Evolutionary conservation across 2,888 invertebrate genomes (phyloP).

Genomic region (Nomada fucata): DNA sequence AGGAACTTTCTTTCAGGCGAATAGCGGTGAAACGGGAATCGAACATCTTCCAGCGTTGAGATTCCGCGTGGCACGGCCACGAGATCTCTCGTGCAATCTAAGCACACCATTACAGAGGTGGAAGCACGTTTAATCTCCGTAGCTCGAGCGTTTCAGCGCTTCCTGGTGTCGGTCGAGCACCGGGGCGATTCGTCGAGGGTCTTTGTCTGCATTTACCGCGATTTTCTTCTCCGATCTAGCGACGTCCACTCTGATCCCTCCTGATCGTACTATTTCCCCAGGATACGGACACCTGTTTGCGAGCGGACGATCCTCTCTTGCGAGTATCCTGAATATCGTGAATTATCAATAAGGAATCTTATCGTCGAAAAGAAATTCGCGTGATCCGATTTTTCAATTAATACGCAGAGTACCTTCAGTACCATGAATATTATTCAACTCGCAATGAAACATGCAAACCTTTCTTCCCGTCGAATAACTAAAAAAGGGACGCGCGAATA

Average conservation of each 20-base stretch:
- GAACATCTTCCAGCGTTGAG: conserved; percentile 15
- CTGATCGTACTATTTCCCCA: conserved; percentile 20
- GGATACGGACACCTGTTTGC: conserved; percentile 52
- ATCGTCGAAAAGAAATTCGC: too few species aligned
- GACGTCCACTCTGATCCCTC: conserved; percentile 21
- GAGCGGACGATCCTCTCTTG: neutral
- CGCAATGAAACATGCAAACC: too few species aligned
- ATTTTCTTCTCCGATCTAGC: conserved; percentile 42
- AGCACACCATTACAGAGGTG: conserved; percentile 69
- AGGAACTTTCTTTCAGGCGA: too few species aligned
- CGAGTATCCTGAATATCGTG: neutral
- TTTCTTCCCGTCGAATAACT: too few species aligned
- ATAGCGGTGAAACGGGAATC: conserved; percentile 12
- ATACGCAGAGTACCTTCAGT: too few species aligned
- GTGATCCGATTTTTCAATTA: too few species aligned
- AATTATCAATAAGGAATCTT: too few species aligned
- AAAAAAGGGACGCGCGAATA: too few species aligned
- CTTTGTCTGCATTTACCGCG: conserved; percentile 42
- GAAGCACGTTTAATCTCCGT: conserved; percentile 72
- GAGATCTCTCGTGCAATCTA: conserved; percentile 54
- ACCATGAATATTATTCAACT: too few species aligned
- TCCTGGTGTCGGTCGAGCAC: conserved; percentile 43
- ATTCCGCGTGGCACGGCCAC: conserved; percentile 6
- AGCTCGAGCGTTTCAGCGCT: conserved; percentile 65
- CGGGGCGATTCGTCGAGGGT: conserved; percentile 44